Conservation (phyloP, 2,888 invertebrate genomes). For the Microplitis manilae region DNA sequence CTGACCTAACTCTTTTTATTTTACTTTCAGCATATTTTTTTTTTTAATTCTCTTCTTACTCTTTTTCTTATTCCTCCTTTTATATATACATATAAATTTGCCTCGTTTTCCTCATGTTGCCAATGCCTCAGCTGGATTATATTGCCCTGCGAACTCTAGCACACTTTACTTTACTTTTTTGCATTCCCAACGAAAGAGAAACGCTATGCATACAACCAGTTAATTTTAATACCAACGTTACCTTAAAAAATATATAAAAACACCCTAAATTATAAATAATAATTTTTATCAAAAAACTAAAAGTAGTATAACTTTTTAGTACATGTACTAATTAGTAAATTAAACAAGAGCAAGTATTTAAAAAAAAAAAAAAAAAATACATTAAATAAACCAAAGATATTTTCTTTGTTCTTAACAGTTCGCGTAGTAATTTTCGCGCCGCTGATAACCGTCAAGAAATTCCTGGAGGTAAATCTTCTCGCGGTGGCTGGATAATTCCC, state of each 20-base stretch:
- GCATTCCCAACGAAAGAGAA: constrained; percentile 56
- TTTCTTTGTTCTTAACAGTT: constrained; percentile 9
- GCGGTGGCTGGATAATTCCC: constrained; percentile 24
- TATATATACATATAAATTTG: constrained; percentile 2
- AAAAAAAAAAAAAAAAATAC: background rate
- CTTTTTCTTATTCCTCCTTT: constrained; percentile 45
- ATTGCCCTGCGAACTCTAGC: constrained; percentile 63
- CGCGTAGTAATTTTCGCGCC: constrained; percentile 33
- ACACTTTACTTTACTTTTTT: constrained; percentile 59
- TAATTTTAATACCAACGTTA: background rate
- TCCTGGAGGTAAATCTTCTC: constrained; percentile 30
- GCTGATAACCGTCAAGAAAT: constrained; percentile 35
- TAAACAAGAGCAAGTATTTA: background rate
- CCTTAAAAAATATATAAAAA: background rate
- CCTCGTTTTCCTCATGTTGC: constrained; percentile 20
- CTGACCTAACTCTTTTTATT: constrained; percentile 42
- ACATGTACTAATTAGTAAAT: background rate
- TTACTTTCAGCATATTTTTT: constrained; percentile 41
- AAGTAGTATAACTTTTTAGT: background rate
- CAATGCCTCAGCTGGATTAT: constrained; percentile 14
- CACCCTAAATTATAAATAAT: background rate
- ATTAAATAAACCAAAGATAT: constrained; percentile 8
- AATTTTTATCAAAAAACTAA: background rate
- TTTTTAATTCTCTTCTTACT: no score
- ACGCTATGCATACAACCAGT: background rate